phyloP scores from a whole-genome alignment of 2,888 invertebrate species.

The Agonopterix heracliana region DNA sequence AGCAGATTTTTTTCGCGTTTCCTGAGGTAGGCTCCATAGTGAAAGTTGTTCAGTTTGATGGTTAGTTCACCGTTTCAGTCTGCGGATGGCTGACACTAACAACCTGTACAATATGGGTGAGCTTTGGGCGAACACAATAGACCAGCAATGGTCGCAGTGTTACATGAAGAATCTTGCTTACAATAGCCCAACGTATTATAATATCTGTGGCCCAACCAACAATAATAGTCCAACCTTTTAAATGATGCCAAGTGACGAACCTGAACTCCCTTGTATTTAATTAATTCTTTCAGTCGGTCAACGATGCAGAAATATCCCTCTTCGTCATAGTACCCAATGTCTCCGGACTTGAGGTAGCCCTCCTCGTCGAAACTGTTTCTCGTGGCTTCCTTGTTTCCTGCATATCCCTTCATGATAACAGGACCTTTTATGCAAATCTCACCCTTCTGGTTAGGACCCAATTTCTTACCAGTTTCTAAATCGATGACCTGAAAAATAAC shows the following conservation, averaged over 20 bases:
- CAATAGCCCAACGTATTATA: too few relatives aligned
- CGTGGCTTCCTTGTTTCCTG: conserved; percentile 31
- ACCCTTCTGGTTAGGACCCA: conserved; percentile 40
- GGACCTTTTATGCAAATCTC: conserved; percentile 50
- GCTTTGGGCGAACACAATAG: too few relatives aligned
- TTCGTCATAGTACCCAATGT: conserved; percentile 50
- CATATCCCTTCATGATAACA: conserved; percentile 47
- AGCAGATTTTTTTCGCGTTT: too few relatives aligned
- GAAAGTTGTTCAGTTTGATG: too few relatives aligned
- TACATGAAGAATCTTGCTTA: too few relatives aligned
- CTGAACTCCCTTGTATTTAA: conserved; percentile 51
- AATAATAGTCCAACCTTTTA: too few relatives aligned
- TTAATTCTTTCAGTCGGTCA: conserved; percentile 47
- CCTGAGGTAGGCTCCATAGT: too few relatives aligned
- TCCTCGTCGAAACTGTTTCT: conserved; percentile 43
- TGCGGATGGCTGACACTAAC: too few relatives aligned
- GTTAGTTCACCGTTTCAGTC: too few relatives aligned
- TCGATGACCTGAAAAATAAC: conserved; percentile 49
- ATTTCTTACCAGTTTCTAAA: conserved; percentile 29
- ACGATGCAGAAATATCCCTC: conserved; percentile 48
- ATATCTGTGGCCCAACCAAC: too few relatives aligned
- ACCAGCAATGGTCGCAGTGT: too few relatives aligned
- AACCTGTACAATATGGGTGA: too few relatives aligned
- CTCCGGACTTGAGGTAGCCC: conserved; percentile 50
- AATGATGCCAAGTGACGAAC: conserved; percentile 10